Conservation (phyloP, 2,113 vertebrate species). For the Jaculus jaculus region DNA sequence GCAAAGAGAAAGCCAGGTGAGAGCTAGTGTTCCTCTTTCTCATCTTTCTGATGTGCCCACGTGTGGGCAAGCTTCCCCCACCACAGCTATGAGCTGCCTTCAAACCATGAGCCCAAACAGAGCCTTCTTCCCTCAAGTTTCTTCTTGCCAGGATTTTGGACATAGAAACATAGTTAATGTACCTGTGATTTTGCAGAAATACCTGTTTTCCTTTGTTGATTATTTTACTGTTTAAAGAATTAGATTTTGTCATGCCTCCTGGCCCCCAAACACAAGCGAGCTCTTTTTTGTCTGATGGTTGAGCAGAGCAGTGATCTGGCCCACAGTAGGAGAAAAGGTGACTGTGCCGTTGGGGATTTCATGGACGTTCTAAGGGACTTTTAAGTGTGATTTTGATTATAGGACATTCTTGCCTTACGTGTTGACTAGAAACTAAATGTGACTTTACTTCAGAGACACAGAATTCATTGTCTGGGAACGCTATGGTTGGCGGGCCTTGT, state of each 20-base stretch:
- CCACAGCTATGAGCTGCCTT: background rate
- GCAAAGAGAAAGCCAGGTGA: background rate
- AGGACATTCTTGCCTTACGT: background rate
- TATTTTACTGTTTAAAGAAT: background rate
- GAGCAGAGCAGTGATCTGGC: background rate
- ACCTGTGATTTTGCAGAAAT: background rate
- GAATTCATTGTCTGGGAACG: background rate
- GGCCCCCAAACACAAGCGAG: background rate
- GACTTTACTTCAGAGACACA: background rate
- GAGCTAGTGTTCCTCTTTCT: background rate
- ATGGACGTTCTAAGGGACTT: background rate
- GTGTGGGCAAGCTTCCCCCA: background rate
- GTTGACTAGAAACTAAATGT: background rate
- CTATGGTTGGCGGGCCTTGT: background rate
- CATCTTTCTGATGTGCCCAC: background rate
- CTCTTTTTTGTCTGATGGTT: conserved; percentile 2
- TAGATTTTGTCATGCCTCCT: background rate
- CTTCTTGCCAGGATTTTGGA: background rate
- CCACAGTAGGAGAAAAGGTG: background rate
- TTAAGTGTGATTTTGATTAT: background rate
- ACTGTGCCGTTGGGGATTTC: background rate
- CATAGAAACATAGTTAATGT: background rate
- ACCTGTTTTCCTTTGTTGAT: background rate
- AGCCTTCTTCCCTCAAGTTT: background rate
- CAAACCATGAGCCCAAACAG: background rate